A percentile compares a stretch with the other conserved stretches of the same genome.
Conservation (phyloP, 2,797 vertebrate species). For the Pygocentrus nattereri region DNA sequence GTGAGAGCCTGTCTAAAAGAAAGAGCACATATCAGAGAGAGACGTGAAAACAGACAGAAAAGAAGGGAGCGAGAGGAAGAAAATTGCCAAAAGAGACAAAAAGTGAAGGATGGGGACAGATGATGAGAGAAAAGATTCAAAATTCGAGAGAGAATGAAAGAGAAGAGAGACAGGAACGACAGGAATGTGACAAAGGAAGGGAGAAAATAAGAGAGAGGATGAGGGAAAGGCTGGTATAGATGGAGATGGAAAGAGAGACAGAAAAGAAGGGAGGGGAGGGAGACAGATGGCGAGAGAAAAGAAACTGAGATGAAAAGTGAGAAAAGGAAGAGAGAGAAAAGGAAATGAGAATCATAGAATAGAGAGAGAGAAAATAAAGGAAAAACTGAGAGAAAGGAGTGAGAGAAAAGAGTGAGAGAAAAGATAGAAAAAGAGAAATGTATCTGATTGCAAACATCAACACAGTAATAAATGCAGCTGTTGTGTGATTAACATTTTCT, state of each 20-base stretch:
- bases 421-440: no score
- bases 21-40: conserved; percentile 38
- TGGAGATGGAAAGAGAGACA: no score
- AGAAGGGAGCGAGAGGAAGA: conserved; percentile 11
- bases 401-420: no score
- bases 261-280: neutral
- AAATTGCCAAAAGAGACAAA: no score
- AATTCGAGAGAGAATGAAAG: conserved; percentile 44
- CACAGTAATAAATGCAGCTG: no score
- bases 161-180: conserved; percentile 46
- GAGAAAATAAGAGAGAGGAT: conserved; percentile 33
- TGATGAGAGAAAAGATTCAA: no score
- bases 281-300: neutral
- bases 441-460: no score
- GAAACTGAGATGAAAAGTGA: neutral
- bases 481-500: no score
- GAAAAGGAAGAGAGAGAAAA: neutral
- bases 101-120: conserved; percentile 27
- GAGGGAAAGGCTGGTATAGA: conserved; percentile 34
- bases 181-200: neutral
- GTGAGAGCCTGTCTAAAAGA: conserved; percentile 37
- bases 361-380: no score
- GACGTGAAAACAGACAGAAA: conserved; percentile 36
- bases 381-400: no score
- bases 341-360: no score